phyloP scores from a whole-genome alignment of 2,797 vertebrate genomes.

The Betta splendens region DNA sequence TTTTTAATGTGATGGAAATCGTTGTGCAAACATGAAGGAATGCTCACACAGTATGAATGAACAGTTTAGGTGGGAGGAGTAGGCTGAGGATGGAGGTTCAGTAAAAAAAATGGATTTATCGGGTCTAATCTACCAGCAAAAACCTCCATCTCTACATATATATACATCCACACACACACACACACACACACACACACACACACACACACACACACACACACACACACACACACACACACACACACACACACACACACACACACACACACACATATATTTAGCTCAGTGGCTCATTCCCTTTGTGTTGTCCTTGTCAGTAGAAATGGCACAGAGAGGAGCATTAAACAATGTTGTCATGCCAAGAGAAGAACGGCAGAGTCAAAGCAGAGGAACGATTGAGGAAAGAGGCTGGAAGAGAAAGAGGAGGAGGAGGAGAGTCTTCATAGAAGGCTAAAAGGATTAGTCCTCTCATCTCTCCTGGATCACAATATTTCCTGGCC shows the following conservation, averaged over 20 bases:
- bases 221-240: constrained; percentile 48
- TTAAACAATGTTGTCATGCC: constrained; percentile 52
- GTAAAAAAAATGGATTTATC: constrained; percentile 68
- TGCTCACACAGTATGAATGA: constrained; percentile 16
- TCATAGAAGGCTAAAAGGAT: constrained; percentile 88
- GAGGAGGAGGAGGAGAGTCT: constrained; percentile 79
- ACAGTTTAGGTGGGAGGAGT: constrained; percentile 41
- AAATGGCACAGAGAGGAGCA: constrained; percentile 34
- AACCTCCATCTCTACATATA: constrained; percentile 61
- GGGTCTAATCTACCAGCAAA: constrained; percentile 64
- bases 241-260: constrained; percentile 35
- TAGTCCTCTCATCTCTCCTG: constrained; percentile 85
- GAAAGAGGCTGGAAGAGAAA: constrained; percentile 49
- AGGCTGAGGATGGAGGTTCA: constrained; percentile 37
- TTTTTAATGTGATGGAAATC: constrained; percentile 1
- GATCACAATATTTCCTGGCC: constrained; percentile 78
- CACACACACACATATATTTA: constrained; percentile 69
- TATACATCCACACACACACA: constrained; percentile 41
- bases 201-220: constrained; percentile 63
- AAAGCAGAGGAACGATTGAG: constrained; percentile 39
- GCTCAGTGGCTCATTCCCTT: constrained; percentile 46
- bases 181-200: constrained; percentile 52
- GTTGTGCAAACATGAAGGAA: constrained; percentile 32
- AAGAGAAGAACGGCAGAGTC: constrained; percentile 26
- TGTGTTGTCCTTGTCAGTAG: constrained; percentile 31